A percentile compares a stretch with the other conserved stretches of the same genome.
Conservation (phyloP, 1,140 invertebrate species). For the Schlechtendalia chinensis region DNA sequence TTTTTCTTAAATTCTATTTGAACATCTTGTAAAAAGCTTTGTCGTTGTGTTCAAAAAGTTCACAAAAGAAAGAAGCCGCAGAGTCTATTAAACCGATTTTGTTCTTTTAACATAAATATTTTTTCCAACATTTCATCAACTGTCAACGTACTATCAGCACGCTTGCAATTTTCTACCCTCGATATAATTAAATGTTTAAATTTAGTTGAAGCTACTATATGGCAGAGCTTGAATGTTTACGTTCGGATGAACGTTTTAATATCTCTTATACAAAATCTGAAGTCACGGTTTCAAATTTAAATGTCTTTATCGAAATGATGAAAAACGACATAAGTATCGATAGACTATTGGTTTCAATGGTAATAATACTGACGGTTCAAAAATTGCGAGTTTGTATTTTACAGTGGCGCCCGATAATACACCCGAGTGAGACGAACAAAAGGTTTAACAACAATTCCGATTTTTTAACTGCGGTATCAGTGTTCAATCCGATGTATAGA, state of each 20-base stretch:
- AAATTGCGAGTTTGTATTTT: background rate
- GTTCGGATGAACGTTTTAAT: background rate
- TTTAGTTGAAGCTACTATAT: too few relatives aligned
- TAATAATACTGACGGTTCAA: background rate
- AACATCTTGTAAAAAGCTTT: too few relatives aligned
- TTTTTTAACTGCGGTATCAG: background rate
- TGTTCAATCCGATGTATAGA: background rate
- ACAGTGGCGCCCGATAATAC: background rate
- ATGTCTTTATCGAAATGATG: background rate
- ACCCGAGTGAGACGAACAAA: background rate
- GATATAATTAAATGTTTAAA: slow-evolving; percentile 1
- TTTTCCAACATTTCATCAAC: background rate
- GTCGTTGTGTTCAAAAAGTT: too few relatives aligned
- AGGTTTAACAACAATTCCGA: background rate
- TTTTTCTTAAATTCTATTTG: too few relatives aligned
- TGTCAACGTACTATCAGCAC: background rate
- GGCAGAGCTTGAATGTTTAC: background rate
- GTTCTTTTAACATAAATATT: background rate
- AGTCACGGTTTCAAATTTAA: background rate
- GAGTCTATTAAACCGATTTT: background rate
- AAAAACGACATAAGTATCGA: background rate
- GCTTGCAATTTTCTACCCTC: background rate
- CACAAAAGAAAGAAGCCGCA: background rate
- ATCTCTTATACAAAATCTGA: background rate
- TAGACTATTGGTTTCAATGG: too few relatives aligned